These are phyloP conservation scores for Calyptommatus sinebrachiatus DNA, from an alignment of 2,113 vertebrate species.

Conservation along the genomic window DNA sequence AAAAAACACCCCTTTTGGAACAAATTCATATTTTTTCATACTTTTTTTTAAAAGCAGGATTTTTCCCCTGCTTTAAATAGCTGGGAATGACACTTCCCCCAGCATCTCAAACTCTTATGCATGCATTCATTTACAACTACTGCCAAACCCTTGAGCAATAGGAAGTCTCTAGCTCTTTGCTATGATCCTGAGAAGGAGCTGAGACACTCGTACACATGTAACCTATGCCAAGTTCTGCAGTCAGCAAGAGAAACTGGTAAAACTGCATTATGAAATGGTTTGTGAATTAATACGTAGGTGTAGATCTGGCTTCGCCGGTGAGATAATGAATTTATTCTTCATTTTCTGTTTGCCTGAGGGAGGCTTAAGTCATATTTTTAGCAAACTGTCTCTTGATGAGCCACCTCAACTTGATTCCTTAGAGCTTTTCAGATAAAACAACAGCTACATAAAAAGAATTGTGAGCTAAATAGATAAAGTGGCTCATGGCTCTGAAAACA, in stretches of 20 bases:
- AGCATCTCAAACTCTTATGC: conserved; percentile 4
- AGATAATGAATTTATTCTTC: conserved; percentile 38
- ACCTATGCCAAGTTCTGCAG: conserved; percentile 28
- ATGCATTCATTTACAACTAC: conserved; percentile 22
- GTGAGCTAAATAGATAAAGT: neutral
- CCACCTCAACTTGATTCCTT: conserved; percentile 15
- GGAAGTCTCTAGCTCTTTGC: conserved; percentile 20
- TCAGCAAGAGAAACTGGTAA: conserved; percentile 28
- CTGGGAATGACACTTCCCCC: conserved; percentile 23
- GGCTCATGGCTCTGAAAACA: conserved; percentile 11
- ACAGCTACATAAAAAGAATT: neutral
- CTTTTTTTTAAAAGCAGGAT: neutral
- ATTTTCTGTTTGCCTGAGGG: conserved; percentile 29
- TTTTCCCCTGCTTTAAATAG: conserved; percentile 8
- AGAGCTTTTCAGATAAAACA: conserved; percentile 1
- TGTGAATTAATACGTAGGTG: conserved; percentile 28
- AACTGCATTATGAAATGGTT: conserved; percentile 30
- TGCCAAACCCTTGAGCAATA: conserved; percentile 32
- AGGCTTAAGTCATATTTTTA: conserved; percentile 37
- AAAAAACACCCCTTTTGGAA: conserved; percentile 4
- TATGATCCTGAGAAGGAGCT: conserved; percentile 17
- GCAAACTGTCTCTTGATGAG: conserved; percentile 12
- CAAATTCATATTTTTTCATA: neutral
- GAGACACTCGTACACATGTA: conserved; percentile 21
- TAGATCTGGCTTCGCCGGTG: conserved; percentile 2